These are phyloP conservation scores for Hyposoter didymator DNA, from an alignment of 2,888 invertebrate genomes.

Conservation along the genomic window DNA sequence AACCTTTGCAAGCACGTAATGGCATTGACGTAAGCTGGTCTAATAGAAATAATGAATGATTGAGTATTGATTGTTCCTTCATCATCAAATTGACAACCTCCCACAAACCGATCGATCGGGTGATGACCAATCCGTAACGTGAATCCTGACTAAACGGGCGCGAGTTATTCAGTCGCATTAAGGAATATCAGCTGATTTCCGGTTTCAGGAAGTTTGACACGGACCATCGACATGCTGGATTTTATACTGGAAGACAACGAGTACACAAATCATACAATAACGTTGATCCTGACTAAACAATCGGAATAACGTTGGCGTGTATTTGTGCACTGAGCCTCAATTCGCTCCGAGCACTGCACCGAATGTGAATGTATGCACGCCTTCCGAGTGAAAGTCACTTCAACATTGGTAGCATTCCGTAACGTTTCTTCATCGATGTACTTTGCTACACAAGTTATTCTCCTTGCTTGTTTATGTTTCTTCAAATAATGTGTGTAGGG, in stretches of 20 bases:
- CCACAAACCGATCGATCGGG: conserved; percentile 79
- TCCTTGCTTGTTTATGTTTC: conserved; percentile 49
- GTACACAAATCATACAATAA: conserved; percentile 21
- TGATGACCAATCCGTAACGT: conserved; percentile 40
- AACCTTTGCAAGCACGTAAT: conserved; percentile 66
- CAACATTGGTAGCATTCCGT: conserved; percentile 79
- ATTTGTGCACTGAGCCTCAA: conserved; percentile 29
- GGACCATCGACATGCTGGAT: conserved; percentile 70
- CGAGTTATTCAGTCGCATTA: conserved; percentile 6
- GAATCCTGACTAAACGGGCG: neutral
- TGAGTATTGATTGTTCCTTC: conserved; percentile 30
- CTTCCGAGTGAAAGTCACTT: conserved; percentile 78
- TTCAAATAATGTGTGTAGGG: conserved; percentile 32
- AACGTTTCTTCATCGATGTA: conserved; percentile 78
- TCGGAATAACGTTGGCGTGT: conserved; percentile 29
- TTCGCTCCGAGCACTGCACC: conserved; percentile 7
- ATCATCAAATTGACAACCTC: conserved; percentile 76
- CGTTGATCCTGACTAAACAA: conserved; percentile 25
- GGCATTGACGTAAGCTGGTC: conserved; percentile 72
- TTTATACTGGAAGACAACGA: neutral
- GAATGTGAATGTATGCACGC: conserved; percentile 50
- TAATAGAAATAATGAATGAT: conserved; percentile 77
- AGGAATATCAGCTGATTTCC: conserved; percentile 68
- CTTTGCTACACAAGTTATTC: conserved; percentile 54
- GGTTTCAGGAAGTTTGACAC: conserved; percentile 45